Percentiles rank a stretch among this genome's conserved stretches.
These are phyloP conservation scores for Otus sunia DNA, from an alignment of 2,113 vertebrate genomes.

Conservation along the genomic window DNA sequence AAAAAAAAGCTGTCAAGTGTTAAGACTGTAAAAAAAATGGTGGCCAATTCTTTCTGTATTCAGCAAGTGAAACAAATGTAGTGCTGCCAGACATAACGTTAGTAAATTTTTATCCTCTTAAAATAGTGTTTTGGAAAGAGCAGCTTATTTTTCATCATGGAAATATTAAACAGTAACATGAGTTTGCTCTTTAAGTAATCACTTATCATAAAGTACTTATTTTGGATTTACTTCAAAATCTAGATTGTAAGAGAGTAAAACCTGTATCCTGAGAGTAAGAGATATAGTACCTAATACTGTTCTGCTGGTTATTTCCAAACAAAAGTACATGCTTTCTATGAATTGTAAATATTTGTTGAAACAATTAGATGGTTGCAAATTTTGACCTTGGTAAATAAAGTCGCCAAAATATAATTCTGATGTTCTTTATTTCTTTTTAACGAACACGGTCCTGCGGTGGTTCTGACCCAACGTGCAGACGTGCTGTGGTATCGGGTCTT, in stretches of 20 bases:
- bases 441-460: not conserved
- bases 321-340: not conserved
- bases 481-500: rapidly evolving
- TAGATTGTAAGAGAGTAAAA: not conserved
- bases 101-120: not conserved
- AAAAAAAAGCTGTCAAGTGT: not conserved
- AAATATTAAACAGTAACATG: not conserved
- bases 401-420: slow-evolving; percentile 20
- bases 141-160: not conserved
- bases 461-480: not conserved
- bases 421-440: not conserved
- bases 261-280: not conserved
- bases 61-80: not conserved
- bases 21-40: not conserved
- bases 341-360: slow-evolving; percentile 55
- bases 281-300: not conserved
- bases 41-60: not conserved
- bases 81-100: not conserved
- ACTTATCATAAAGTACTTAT: not conserved
- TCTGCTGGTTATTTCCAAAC: slow-evolving; percentile 24
- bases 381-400: slow-evolving; percentile 68
- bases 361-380: slow-evolving; percentile 48
- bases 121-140: not conserved
- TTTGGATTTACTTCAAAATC: slow-evolving; percentile 5
- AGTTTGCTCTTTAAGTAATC: not conserved